These are phyloP conservation scores for Acleris sparsana DNA, from an alignment of 2,888 invertebrate genomes.

Conservation along the genomic window DNA sequence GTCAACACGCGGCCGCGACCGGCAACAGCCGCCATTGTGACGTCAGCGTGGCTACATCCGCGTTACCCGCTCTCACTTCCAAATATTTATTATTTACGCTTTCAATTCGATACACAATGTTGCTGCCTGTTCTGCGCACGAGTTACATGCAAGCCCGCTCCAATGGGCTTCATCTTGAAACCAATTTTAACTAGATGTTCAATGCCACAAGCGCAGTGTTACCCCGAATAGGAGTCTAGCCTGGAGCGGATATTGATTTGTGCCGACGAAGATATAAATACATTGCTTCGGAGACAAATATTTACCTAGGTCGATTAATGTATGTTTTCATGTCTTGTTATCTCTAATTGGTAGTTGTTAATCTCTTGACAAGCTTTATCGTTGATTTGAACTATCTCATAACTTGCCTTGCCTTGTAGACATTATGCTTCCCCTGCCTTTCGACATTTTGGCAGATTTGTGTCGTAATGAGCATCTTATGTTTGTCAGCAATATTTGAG, in stretches of 20 bases:
- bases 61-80: conserved; percentile 54
- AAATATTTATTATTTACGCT: conserved; percentile 67
- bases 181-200: neutral
- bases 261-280: conserved; percentile 28
- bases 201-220: neutral
- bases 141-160: conserved; percentile 3
- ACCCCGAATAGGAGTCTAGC: conserved; percentile 11
- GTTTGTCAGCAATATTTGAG: no score
- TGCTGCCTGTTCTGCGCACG: conserved; percentile 23
- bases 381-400: no score
- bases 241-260: conserved; percentile 24
- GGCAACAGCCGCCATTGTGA: conserved; percentile 50
- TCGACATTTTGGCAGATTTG: no score
- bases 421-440: no score
- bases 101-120: conserved; percentile 51
- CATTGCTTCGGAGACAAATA: conserved; percentile 21
- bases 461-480: no score
- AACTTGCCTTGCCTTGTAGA: no score
- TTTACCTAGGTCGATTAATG: neutral
- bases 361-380: no score
- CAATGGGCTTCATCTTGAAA: neutral
- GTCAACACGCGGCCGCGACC: conserved; percentile 49
- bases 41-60: conserved; percentile 47
- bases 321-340: no score
- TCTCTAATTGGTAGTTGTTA: no score